Evolutionary conservation across 2,113 vertebrate species (phyloP).

Genomic region (Oryzias celebensis): DNA sequence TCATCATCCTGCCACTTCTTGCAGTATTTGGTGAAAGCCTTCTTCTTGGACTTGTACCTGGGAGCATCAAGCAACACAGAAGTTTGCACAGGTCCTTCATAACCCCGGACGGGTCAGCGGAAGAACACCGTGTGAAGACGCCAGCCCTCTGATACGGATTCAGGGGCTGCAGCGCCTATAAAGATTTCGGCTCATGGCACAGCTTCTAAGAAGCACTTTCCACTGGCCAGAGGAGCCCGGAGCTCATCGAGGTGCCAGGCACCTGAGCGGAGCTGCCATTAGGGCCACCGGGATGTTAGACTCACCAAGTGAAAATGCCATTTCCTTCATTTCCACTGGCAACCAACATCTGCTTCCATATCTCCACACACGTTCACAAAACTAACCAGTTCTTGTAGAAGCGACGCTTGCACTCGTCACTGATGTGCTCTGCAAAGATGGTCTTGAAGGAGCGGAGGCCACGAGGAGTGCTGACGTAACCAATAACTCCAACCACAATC

Average conservation of each 20-base stretch:
- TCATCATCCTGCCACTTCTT: conserved; percentile 99
- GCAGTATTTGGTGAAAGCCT: conserved; percentile 99
- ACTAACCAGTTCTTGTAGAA: conserved; percentile 99
- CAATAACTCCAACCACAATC: conserved; percentile 91
- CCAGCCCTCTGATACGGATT: conserved; percentile 15
- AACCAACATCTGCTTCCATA: conserved; percentile 53
- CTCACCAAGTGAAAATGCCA: conserved; percentile 41
- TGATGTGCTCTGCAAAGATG: conserved; percentile 94
- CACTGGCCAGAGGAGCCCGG: conserved; percentile 94
- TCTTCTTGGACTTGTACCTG: conserved; percentile 99
- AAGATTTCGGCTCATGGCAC: conserved; percentile 86
- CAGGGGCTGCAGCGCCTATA: conserved; percentile 32
- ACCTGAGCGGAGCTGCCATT: conserved; percentile 92
- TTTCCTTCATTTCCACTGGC: conserved; percentile 29
- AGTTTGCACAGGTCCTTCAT: conserved; percentile 78
- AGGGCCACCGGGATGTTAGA: conserved; percentile 69
- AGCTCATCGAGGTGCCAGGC: conserved; percentile 91
- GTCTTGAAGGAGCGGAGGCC: conserved; percentile 97
- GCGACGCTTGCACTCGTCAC: conserved; percentile 96
- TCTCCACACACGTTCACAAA: neutral
- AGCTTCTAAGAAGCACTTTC: conserved; percentile 90
- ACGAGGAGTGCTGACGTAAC: conserved; percentile 90
- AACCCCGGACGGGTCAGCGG: conserved; percentile 69
- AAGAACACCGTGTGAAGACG: conserved; percentile 74
- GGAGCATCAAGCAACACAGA: conserved; percentile 63